phyloP scores from a whole-genome alignment of 2,797 vertebrate genomes.

The Eremophila alpestris region DNA sequence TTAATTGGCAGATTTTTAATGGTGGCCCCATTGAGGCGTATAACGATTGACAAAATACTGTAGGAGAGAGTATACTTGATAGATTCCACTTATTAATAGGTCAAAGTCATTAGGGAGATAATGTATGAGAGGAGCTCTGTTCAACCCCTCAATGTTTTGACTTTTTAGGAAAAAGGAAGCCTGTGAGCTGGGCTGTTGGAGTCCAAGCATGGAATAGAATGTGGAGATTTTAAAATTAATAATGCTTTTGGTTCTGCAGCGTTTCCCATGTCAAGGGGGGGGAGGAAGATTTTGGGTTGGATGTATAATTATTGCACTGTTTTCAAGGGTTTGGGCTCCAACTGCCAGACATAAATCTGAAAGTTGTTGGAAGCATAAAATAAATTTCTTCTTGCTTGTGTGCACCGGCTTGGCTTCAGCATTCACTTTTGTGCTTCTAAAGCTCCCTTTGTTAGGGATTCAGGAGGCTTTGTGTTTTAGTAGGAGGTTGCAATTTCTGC shows the following conservation, averaged over 20 bases:
- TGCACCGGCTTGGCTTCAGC: background rate
- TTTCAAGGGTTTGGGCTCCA: background rate
- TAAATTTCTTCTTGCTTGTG: background rate
- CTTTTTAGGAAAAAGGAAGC: slow-evolving; percentile 3
- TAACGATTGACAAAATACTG: slow-evolving; percentile 64
- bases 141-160: slow-evolving; percentile 6
- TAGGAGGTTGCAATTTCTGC: background rate
- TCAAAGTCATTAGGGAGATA: slow-evolving; percentile 65
- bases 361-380: background rate
- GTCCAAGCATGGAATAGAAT: background rate
- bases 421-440: background rate
- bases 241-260: background rate
- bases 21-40: slow-evolving; percentile 55
- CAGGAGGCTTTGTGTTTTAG: background rate
- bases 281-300: background rate
- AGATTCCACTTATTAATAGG: slow-evolving; percentile 67
- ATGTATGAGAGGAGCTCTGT: slow-evolving; percentile 30
- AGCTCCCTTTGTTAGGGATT: background rate
- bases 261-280: accelerated
- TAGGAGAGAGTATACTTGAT: slow-evolving; percentile 55
- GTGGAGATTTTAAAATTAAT: background rate
- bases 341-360: background rate
- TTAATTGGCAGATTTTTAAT: slow-evolving; percentile 67
- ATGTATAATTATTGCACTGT: background rate
- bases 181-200: background rate